Base-by-base conservation (phyloP, 2,113 vertebrate genomes). In the Cebidichthys violaceus region DNA sequence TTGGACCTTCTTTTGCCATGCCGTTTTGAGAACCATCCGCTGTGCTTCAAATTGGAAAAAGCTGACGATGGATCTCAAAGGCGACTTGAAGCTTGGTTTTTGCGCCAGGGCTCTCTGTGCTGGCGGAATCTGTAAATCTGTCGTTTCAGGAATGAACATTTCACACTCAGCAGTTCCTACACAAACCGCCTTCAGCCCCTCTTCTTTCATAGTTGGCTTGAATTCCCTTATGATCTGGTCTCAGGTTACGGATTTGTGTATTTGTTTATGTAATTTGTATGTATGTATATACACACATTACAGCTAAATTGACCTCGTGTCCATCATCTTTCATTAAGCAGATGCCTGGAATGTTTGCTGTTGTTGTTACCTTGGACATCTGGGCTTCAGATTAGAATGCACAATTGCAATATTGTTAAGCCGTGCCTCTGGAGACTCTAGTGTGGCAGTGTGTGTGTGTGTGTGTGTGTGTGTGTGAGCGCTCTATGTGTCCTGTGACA, bases 401-500 rank as follows among this genome's bases (percentile, higher is more conserved):
- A 24, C 3, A 55, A 3, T 35, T 39, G 18, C 57, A 24, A 11
- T 70, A 67, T 65, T 31, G 50, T 62, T 13, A 52, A 61, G 43
- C 7, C 0, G 20, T 47, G 62, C 22, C 35, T 85, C 60, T 45
- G 33, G 24, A 70, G 24, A 65, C 24, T 62, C 45, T 29, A 35
- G 60, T 71, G 52, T 18, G 5, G 10, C 31, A 4, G 54, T 47
- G 39, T 68, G 8, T 10, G 39, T 17, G 20, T 10, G 39, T 47
- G 57, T 9, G 45, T 0, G 4, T 41, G 73, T 62, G 39, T 61
- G 54, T 24, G 73, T 24, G 41, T 50, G 57, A 10, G 31, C 0
- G 3, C 11, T 70, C 27, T 4, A 1, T 71, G 22, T 65, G 64
- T 43, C 70, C 79, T 75, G 39, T 85, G 75, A 85, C 65, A 71